A percentile compares a stretch with the other conserved stretches of the same genome.
These are phyloP conservation scores for Pituophis catenifer DNA, from an alignment of 2,113 vertebrate species.

Conservation along the genomic window DNA sequence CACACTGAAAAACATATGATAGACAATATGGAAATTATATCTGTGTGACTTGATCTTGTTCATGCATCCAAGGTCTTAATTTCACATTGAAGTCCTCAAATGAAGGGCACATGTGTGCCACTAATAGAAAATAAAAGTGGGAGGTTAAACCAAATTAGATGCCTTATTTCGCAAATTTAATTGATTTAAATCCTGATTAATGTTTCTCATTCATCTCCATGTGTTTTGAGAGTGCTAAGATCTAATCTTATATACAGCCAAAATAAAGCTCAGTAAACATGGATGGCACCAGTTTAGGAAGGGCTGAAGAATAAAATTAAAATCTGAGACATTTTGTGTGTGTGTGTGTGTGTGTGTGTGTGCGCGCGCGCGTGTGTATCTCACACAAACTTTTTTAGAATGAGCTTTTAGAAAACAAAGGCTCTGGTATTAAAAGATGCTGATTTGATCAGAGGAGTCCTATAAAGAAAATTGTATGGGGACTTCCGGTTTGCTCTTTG, in stretches of 20 bases:
- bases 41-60: not conserved
- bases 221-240: not conserved
- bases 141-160: not conserved
- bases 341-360: too few relatives aligned
- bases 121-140: not conserved
- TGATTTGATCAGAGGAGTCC: not conserved
- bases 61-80: not conserved
- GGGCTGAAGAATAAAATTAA: not conserved
- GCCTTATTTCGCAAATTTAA: not conserved
- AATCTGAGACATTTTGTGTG: not conserved
- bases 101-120: not conserved
- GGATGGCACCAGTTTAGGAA: not conserved
- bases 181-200: not conserved
- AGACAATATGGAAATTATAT: not conserved
- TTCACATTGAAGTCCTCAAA: not conserved
- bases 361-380: too few relatives aligned
- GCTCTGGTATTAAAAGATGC: not conserved
- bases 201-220: not conserved
- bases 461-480: not conserved
- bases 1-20: not conserved
- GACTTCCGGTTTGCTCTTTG: too few relatives aligned
- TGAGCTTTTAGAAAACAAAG: not conserved
- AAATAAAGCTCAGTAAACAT: not conserved
- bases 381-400: not conserved
- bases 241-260: not conserved